Percentiles rank a stretch among this genome's conserved stretches.
These are phyloP conservation scores for Leistus spinibarbis DNA, from an alignment of 2,888 invertebrate species.

Conservation along the genomic window DNA sequence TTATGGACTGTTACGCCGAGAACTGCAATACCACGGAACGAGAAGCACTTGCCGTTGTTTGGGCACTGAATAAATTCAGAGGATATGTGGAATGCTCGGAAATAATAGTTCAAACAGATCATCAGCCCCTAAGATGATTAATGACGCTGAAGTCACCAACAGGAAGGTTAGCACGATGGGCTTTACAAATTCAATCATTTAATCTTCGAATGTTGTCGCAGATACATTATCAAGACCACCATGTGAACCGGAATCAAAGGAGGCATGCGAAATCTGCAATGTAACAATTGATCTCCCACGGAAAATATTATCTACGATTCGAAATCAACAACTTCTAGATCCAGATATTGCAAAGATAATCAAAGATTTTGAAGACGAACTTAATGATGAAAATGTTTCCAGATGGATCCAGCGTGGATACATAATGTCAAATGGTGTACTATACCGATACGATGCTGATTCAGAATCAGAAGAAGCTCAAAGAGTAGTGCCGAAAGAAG, in stretches of 20 bases:
- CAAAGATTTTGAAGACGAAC: slow-evolving; percentile 15
- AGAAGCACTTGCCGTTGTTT: slow-evolving; percentile 42
- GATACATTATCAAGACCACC: slow-evolving; percentile 49
- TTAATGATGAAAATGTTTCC: background rate
- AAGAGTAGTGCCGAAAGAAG: slow-evolving; percentile 41
- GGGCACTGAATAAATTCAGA: slow-evolving; percentile 49
- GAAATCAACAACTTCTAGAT: slow-evolving; percentile 39
- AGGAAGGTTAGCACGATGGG: slow-evolving; percentile 54
- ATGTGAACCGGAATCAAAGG: background rate
- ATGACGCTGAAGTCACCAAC: slow-evolving; percentile 49
- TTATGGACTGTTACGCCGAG: background rate
- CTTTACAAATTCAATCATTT: slow-evolving; percentile 50
- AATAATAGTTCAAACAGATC: slow-evolving; percentile 53
- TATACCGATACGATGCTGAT: slow-evolving; percentile 31
- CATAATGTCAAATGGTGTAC: slow-evolving; percentile 29
- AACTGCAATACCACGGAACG: slow-evolving; percentile 48
- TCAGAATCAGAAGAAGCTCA: slow-evolving; percentile 39
- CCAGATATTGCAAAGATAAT: slow-evolving; percentile 34
- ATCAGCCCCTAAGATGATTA: slow-evolving; percentile 55
- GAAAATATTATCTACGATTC: background rate
- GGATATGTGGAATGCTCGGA: slow-evolving; percentile 50
- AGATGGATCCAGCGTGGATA: slow-evolving; percentile 28
- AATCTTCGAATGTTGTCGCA: slow-evolving; percentile 50
- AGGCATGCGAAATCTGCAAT: background rate
- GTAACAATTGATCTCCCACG: slow-evolving; percentile 6